phyloP scores from a whole-genome alignment of 2,797 vertebrate genomes.

The Jordanella pulchra region DNA sequence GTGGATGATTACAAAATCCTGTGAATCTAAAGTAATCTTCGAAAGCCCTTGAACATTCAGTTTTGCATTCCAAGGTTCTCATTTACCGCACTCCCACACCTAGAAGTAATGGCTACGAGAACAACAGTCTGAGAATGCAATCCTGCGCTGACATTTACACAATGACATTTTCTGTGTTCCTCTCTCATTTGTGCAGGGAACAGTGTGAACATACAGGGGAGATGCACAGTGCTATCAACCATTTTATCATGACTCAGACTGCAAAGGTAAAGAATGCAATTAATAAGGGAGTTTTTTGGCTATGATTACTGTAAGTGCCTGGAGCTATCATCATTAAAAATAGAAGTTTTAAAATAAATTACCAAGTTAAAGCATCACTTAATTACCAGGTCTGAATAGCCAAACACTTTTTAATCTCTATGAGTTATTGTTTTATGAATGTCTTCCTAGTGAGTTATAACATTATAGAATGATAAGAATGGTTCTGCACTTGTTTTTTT shows the following conservation, averaged over 20 bases:
- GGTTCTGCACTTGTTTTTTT: too few relatives aligned
- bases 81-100: constrained; percentile 20
- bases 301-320: too few relatives aligned
- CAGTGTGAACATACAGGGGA: constrained; percentile 5
- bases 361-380: too few relatives aligned
- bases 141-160: constrained; percentile 24
- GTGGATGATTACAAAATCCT: constrained; percentile 32
- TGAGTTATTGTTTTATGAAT: too few relatives aligned
- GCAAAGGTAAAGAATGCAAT: neutral
- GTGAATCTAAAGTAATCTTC: constrained; percentile 21
- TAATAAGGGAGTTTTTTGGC: neutral
- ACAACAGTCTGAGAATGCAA: constrained; percentile 38
- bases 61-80: constrained; percentile 17
- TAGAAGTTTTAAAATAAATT: too few relatives aligned
- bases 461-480: too few relatives aligned
- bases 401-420: too few relatives aligned
- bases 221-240: neutral
- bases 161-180: constrained; percentile 15
- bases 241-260: neutral
- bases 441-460: too few relatives aligned
- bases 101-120: constrained; percentile 20
- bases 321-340: too few relatives aligned
- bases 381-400: too few relatives aligned
- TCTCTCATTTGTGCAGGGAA: constrained; percentile 21
- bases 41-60: constrained; percentile 21